A percentile compares a stretch with the other conserved stretches of the same genome.
phyloP scores from a whole-genome alignment of 2,888 invertebrate genomes.

The Drosophila buzzatii region DNA sequence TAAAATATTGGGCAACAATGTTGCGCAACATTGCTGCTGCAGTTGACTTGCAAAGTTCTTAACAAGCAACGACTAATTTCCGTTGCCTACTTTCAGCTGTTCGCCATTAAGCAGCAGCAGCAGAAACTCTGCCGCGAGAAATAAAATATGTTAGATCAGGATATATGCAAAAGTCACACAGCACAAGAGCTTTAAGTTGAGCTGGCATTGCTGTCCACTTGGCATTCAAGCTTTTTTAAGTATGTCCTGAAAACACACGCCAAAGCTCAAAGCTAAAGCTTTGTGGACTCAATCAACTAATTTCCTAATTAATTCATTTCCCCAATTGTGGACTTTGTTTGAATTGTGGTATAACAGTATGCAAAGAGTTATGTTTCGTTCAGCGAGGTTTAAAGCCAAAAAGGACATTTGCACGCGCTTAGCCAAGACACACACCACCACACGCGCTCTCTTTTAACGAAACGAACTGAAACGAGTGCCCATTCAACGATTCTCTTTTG shows the following conservation, averaged over 20 bases:
- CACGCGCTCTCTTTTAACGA: slow-evolving; percentile 10
- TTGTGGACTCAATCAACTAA: not conserved
- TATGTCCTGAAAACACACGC: not conserved
- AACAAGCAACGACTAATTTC: not conserved
- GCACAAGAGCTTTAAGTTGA: not conserved
- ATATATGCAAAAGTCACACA: not conserved
- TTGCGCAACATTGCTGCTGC: slow-evolving; percentile 1
- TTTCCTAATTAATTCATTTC: too few relatives aligned
- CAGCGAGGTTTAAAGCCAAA: not conserved
- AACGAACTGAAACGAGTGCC: not conserved
- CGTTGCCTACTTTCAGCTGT: slow-evolving; percentile 2
- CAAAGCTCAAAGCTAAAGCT: not conserved
- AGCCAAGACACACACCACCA: slow-evolving; percentile 1
- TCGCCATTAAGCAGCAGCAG: not conserved
- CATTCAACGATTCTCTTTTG: slow-evolving; percentile 1
- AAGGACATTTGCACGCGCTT: not conserved
- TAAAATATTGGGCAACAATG: not conserved
- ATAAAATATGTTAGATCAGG: too few relatives aligned
- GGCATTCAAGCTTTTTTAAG: not conserved
- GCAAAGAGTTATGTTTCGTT: not conserved
- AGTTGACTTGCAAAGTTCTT: not conserved
- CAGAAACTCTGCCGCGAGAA: not conserved
- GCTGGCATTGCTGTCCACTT: too few relatives aligned
- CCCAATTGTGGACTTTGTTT: not conserved
- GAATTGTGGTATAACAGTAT: not conserved